Conservation (phyloP, 2,797 vertebrate species). For the Garrulus glandarius region DNA sequence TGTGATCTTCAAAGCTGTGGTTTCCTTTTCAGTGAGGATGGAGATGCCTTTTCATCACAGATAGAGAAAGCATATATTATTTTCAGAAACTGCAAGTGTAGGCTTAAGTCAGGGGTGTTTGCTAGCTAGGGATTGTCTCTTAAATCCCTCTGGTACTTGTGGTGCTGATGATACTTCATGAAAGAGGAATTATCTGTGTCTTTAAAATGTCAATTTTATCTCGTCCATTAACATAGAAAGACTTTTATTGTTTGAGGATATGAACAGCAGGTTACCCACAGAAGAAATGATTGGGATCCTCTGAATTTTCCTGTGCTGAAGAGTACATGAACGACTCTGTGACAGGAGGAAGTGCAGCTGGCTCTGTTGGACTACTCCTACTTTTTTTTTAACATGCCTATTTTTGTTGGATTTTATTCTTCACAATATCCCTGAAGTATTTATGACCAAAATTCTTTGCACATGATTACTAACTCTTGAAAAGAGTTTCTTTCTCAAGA, state of each 20-base stretch:
- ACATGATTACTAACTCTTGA: conserved; percentile 42
- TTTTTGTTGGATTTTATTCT: conserved; percentile 47
- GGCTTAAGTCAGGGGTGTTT: neutral
- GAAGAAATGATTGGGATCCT: neutral
- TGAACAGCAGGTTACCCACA: neutral
- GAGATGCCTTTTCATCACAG: neutral
- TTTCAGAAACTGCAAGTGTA: neutral
- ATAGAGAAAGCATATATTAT: neutral
- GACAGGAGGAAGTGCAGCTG: neutral
- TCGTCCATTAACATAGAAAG: neutral
- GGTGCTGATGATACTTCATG: neutral
- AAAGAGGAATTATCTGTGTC: neutral
- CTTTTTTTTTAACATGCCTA: neutral
- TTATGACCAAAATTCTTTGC: conserved; percentile 44
- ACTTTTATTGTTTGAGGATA: neutral
- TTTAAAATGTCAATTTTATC: neutral
- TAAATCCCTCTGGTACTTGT: neutral
- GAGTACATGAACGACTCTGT: neutral
- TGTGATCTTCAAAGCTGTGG: neutral
- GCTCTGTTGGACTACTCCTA: neutral
- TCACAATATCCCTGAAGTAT: conserved; percentile 39
- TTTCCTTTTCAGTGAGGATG: neutral
- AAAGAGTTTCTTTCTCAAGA: conserved; percentile 12
- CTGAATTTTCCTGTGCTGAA: neutral
- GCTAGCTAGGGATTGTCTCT: neutral